Percentiles rank a stretch among this genome's conserved stretches.
Evolutionary conservation across 2,113 vertebrate species (phyloP).

Genomic region (Dasyprocta punctata): DNA sequence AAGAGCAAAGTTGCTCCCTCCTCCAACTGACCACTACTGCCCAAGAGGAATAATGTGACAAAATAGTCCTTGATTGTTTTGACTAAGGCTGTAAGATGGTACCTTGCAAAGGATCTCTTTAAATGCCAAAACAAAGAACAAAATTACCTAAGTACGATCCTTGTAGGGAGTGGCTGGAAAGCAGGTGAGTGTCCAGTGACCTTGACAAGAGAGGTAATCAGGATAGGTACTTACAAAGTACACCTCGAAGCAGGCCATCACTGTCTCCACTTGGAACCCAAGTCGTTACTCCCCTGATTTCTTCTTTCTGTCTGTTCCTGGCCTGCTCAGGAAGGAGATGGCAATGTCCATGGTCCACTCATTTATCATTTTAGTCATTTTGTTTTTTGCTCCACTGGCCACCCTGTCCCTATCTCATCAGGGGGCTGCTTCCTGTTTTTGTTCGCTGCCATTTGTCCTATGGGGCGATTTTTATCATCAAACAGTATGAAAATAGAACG

Average conservation of each 20-base stretch:
- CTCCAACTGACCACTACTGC: neutral
- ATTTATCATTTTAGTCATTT: slow-evolving; percentile 85
- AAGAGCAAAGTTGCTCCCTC: neutral
- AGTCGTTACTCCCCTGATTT: neutral
- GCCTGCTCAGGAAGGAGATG: slow-evolving; percentile 61
- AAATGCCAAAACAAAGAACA: neutral
- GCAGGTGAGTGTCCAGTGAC: neutral
- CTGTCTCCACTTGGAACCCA: neutral
- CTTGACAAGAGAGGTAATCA: neutral
- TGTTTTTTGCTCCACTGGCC: slow-evolving; percentile 81
- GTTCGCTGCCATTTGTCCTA: slow-evolving; percentile 83
- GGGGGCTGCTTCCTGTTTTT: slow-evolving; percentile 87
- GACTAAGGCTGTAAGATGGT: neutral
- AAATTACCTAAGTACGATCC: neutral
- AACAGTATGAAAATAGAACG: slow-evolving; percentile 87
- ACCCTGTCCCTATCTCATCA: slow-evolving; percentile 86
- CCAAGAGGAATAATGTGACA: neutral
- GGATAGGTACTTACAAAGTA: rapidly evolving
- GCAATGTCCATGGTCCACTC: neutral
- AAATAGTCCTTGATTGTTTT: neutral
- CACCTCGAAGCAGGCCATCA: rapidly evolving
- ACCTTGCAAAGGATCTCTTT: neutral
- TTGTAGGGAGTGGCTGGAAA: neutral
- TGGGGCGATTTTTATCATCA: slow-evolving; percentile 87
- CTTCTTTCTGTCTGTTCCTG: slow-evolving; percentile 17